A percentile compares a stretch with the other conserved stretches of the same genome.
These are phyloP conservation scores for Isotomurus palustris DNA, from an alignment of 2,888 invertebrate genomes.

Conservation along the genomic window DNA sequence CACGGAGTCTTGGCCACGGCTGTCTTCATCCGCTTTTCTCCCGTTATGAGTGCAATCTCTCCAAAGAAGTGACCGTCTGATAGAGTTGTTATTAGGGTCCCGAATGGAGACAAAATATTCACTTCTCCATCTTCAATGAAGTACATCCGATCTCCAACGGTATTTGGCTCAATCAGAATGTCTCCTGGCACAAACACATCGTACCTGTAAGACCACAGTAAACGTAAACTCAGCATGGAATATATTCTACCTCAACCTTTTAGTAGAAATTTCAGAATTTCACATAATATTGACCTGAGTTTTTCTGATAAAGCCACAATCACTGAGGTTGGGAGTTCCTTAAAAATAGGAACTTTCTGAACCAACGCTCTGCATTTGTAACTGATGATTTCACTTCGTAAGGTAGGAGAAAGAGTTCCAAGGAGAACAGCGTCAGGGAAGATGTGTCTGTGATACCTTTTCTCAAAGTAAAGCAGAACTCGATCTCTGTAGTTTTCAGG, in stretches of 20 bases:
- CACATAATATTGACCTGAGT: too few relatives aligned
- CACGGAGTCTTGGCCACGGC: constrained; percentile 61
- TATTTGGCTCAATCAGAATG: constrained; percentile 57
- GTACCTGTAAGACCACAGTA: too few relatives aligned
- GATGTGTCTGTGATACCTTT: constrained; percentile 19
- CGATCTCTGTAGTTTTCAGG: constrained; percentile 27
- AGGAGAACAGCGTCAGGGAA: constrained; percentile 28
- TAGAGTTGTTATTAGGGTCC: constrained; percentile 51
- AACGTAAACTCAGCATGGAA: too few relatives aligned
- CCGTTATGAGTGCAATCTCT: constrained; percentile 58
- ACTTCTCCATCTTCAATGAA: constrained; percentile 61
- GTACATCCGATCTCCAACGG: constrained; percentile 62
- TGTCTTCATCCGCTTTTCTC: constrained; percentile 57
- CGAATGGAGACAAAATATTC: constrained; percentile 28
- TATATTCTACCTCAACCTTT: too few relatives aligned
- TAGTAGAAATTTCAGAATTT: too few relatives aligned
- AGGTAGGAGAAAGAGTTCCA: constrained; percentile 18
- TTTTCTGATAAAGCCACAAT: constrained; percentile 57
- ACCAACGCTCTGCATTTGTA: constrained; percentile 58
- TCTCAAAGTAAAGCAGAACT: constrained; percentile 29
- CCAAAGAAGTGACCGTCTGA: constrained; percentile 63
- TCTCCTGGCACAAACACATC: constrained; percentile 62
- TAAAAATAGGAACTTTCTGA: constrained; percentile 57
- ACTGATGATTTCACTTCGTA: constrained; percentile 53
- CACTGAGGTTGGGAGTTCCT: constrained; percentile 53